Conservation (phyloP, 1,140 invertebrate species). For the Hyposmocoma kahamanoa region DNA sequence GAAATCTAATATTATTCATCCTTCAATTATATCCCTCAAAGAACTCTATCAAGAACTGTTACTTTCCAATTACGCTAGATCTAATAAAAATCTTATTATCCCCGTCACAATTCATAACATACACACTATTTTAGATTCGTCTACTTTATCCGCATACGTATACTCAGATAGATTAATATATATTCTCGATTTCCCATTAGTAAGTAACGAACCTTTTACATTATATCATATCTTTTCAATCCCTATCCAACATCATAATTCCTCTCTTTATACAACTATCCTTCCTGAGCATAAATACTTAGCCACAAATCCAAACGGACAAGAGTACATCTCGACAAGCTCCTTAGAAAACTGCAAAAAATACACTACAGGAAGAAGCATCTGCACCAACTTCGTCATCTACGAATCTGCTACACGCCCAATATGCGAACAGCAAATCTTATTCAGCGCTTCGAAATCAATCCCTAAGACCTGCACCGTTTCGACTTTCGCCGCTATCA, state of each 20-base stretch:
- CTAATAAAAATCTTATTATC: constrained; percentile 15
- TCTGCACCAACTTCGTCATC: constrained; percentile 16
- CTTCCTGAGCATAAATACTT: constrained; percentile 26
- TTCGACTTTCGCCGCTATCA: constrained; percentile 21
- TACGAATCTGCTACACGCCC: constrained; percentile 21
- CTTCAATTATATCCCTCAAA: constrained; percentile 26
- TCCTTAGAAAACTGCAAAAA: constrained; percentile 21
- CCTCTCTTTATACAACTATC: constrained; percentile 21
- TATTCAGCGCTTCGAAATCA: constrained; percentile 9
- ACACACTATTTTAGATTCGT: constrained; percentile 23
- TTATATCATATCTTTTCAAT: constrained; percentile 25
- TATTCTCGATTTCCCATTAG: constrained; percentile 23
- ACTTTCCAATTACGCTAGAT: constrained; percentile 19
- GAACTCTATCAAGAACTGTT: constrained; percentile 27
- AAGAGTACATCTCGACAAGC: constrained; percentile 23
- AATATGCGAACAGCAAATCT: constrained; percentile 20
- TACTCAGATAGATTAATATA: constrained; percentile 26
- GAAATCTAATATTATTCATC: constrained; percentile 32
- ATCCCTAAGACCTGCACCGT: constrained; percentile 16
- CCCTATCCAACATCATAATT: constrained; percentile 24
- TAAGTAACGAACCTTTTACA: constrained; percentile 15
- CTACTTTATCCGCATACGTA: constrained; percentile 18
- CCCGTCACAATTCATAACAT: constrained; percentile 18
- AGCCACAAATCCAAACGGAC: constrained; percentile 18
- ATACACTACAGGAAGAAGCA: constrained; percentile 11